Conservation (phyloP, 2,113 vertebrate species). For the Melanerpes aurifrons region DNA sequence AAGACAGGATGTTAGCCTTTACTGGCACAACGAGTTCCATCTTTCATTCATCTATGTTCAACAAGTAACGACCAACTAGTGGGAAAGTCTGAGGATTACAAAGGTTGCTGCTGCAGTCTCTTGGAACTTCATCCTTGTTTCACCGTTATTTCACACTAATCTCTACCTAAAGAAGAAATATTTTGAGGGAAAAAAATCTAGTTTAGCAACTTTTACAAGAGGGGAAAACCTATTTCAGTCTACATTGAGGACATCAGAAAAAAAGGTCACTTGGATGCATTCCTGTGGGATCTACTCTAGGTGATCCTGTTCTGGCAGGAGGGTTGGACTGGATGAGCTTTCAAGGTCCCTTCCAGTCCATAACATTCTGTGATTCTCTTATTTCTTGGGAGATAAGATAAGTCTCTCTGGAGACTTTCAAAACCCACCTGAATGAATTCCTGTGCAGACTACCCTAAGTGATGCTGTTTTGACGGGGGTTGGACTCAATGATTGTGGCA, state of each 20-base stretch:
- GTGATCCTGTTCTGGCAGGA: too few relatives aligned
- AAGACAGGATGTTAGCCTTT: neutral
- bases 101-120: neutral
- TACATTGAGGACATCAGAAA: neutral
- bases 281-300: too few relatives aligned
- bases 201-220: neutral
- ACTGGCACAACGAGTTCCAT: neutral
- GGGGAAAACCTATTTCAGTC: neutral
- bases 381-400: too few relatives aligned
- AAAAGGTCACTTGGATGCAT: neutral
- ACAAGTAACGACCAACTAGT: neutral
- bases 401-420: too few relatives aligned
- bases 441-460: too few relatives aligned
- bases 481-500: too few relatives aligned
- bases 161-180: neutral
- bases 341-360: too few relatives aligned
- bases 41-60: constrained; percentile 17
- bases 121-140: neutral
- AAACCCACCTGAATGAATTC: too few relatives aligned
- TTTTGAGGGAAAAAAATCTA: neutral
- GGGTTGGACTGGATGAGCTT: too few relatives aligned
- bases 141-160: neutral
- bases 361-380: too few relatives aligned
- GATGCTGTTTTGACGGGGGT: too few relatives aligned
- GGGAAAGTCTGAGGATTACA: neutral